Base-by-base conservation (phyloP, 2,797 vertebrate genomes). In the Myotis daubentonii region DNA sequence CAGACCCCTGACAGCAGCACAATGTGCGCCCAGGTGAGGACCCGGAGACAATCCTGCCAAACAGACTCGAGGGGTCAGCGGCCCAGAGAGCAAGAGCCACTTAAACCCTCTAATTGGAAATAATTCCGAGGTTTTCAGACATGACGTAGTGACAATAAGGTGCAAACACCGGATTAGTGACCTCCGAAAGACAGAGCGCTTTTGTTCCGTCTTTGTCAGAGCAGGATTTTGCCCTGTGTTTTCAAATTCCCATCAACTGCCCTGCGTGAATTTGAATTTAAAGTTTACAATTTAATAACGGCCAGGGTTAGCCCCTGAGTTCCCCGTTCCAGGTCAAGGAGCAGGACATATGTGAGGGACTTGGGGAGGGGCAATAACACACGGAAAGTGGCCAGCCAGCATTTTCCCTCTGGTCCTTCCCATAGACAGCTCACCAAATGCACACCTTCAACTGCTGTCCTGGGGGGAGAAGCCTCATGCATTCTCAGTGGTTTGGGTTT, bases 111-210 rank as follows among this genome's bases (percentile, higher is more conserved):
- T 95, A 95, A 95, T 88, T 94, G 70, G 94, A 97, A 95, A 96
- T 94, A 96, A 96, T 89, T 93, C 95, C 94, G 79, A 97, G 89
- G 76, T 90, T 62, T 95, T 96, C 96, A 97, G 95, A 93, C 96
- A 92, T 95, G 86, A 95, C 92, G 23, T 93, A 86, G 90, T 93
- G 92, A 96, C 96, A 96, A 89, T 91, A 95, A 88, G 88, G 94
- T 87, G 80, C 87, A 96, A 96, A 95, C 71, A 74, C 90, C 38
- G 53, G 94, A 96, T 96, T 96, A 92, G 95, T 41, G 83, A 89
- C 94, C 80, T 96, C 97, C 60, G 38, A 86, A 88, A 91, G 92
- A 95, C 79, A 95, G 87, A 66, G 78, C 3, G 47, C 89, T 95
- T 95, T 95, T 93, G 93, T 94, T 86, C 87, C 38, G 10, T 88